These are phyloP conservation scores for Epinotia bilunana DNA, from an alignment of 2,888 invertebrate genomes.

Conservation along the genomic window DNA sequence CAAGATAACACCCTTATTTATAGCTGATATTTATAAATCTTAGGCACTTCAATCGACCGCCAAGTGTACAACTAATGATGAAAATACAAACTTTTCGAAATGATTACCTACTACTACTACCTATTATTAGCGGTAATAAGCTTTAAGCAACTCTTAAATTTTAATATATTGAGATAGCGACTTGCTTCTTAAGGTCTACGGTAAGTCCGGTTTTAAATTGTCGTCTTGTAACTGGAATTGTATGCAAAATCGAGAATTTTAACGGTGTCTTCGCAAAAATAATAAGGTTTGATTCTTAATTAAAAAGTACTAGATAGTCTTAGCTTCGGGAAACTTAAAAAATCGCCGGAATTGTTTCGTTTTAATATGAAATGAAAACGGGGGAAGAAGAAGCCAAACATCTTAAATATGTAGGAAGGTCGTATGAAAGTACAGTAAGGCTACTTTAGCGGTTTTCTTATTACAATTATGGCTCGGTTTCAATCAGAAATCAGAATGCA, in stretches of 20 bases:
- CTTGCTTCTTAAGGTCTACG: background rate
- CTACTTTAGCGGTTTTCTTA: conserved; percentile 1
- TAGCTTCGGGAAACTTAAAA: too few relatives aligned
- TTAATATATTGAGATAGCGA: conserved; percentile 1
- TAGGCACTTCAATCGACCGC: conserved; percentile 28
- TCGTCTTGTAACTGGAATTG: background rate
- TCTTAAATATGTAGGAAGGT: background rate
- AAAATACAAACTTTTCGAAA: background rate
- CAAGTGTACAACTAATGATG: conserved; percentile 2
- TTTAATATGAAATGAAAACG: too few relatives aligned
- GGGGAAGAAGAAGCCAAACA: background rate
- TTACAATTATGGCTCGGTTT: background rate
- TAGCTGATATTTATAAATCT: conserved; percentile 53
- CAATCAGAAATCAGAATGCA: conserved; percentile 10
- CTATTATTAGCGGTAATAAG: background rate
- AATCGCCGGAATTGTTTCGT: too few relatives aligned
- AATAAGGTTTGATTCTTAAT: background rate
- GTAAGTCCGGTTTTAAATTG: background rate
- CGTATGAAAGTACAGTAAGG: background rate
- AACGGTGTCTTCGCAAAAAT: background rate
- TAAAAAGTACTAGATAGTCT: too few relatives aligned
- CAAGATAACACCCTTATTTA: conserved; percentile 52
- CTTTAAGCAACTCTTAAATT: background rate
- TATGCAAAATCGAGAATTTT: background rate
- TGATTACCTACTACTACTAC: too few relatives aligned